Conservation (phyloP, 2,113 vertebrate genomes). For the Symphodus melops region DNA sequence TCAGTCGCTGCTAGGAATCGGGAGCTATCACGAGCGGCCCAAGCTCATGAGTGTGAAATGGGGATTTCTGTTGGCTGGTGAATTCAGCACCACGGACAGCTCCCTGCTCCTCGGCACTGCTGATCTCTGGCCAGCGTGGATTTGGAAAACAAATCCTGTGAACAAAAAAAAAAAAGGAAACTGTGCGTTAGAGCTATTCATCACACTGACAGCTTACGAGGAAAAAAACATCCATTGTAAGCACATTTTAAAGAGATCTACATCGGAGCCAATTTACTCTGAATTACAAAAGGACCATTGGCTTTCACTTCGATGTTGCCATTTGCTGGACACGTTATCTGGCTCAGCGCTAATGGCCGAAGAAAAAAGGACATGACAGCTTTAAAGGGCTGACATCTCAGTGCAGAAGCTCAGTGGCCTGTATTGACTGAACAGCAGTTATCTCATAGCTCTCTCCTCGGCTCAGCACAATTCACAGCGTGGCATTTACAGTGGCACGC, state of each 20-base stretch:
- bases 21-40: conserved; percentile 69
- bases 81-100: conserved; percentile 71
- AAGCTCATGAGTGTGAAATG: conserved; percentile 68
- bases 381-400: conserved; percentile 29
- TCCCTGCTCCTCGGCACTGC: conserved; percentile 41
- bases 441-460: conserved; percentile 15
- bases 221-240: not conserved
- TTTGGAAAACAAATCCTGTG: conserved; percentile 40
- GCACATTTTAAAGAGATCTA: conserved; percentile 21
- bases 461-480: conserved; percentile 15
- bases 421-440: conserved; percentile 26
- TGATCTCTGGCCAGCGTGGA: conserved; percentile 4
- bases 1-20: conserved; percentile 45
- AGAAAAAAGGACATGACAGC: conserved; percentile 14
- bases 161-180: conserved; percentile 14
- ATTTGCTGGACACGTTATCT: conserved; percentile 6
- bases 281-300: conserved; percentile 1
- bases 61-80: conserved; percentile 39
- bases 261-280: conserved; percentile 17
- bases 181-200: conserved; percentile 29
- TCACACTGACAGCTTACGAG: not conserved
- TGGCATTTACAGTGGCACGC: conserved; percentile 35
- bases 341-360: conserved; percentile 1
- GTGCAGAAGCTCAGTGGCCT: conserved; percentile 19
- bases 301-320: not conserved